phyloP scores from a whole-genome alignment of 1,140 invertebrate genomes.

The Drosophila mayri region DNA sequence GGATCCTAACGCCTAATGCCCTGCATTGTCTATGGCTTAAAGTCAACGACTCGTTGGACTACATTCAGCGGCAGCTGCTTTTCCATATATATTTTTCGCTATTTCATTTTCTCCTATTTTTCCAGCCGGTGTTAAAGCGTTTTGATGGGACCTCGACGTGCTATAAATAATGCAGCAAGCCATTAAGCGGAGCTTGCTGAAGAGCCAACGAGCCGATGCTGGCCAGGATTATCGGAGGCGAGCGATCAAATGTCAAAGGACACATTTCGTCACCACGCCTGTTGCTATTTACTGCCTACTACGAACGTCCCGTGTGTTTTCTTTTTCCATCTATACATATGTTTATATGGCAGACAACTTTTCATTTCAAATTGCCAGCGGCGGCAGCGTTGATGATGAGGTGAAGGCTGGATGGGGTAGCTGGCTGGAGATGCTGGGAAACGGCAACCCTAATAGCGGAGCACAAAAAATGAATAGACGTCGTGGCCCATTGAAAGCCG shows the following conservation, averaged over 20 bases:
- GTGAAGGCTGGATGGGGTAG: constrained; percentile 11
- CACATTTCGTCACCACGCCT: constrained; percentile 76
- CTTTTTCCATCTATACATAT: constrained; percentile 51
- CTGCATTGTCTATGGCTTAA: constrained; percentile 74
- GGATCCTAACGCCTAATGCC: constrained; percentile 54
- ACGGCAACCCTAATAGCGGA: constrained; percentile 54
- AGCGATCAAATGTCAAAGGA: constrained; percentile 84
- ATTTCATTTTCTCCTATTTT: constrained; percentile 12
- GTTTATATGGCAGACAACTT: constrained; percentile 73
- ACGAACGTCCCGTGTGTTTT: constrained; percentile 45
- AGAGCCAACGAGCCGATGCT: constrained; percentile 46
- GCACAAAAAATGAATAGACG: constrained; percentile 80
- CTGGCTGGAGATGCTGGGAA: constrained; percentile 1
- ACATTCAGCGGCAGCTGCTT: constrained; percentile 27
- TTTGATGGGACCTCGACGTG: constrained; percentile 73
- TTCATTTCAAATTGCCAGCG: constrained; percentile 76
- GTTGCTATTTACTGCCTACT: constrained; percentile 78
- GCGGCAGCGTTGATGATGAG: constrained; percentile 25
- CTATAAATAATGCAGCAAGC: constrained; percentile 75
- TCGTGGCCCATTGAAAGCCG: constrained; percentile 70
- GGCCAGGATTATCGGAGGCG: constrained; percentile 67
- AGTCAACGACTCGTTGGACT: constrained; percentile 65
- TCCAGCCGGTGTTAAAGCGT: constrained; percentile 55
- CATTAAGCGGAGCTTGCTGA: constrained; percentile 72
- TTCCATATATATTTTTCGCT: not conserved